Evolutionary conservation across 2,797 vertebrate genomes (phyloP), one percentile per base, ranked within the genome.

Genomic region (Rhyacichthys aspro): DNA sequence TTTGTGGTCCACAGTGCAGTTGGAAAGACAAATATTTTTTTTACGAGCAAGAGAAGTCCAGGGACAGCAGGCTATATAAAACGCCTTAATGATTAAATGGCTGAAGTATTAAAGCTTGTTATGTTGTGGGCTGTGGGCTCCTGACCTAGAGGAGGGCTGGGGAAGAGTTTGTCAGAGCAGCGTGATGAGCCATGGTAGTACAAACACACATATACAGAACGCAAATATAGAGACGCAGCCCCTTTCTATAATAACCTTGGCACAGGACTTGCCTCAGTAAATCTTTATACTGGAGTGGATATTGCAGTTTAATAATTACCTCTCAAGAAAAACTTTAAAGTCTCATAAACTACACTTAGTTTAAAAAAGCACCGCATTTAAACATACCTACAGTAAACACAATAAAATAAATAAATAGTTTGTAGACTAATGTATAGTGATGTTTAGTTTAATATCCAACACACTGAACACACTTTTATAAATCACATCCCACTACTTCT

Each of bases 11-110:
- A 91, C 85, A 80, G 88, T 92, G 88, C 90, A 90, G 90, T 88
- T 91, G 90, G 91, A 93, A 94, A 94, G 92, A 93, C 90, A 93
- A 93, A 93, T 92, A 91, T 93, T 92, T 85, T 90, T 83, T 92
- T 92, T 91, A 92, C 17, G 77, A 91, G 90, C 74, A 34, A 85
- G 79, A 87, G 80, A 91, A 76, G 86, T 86, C 85, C 63, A 46
- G 81, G 84, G 78, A 79, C 83, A 67, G 77, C 83, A 67, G 77
- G 79, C 81, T 72, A 74, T 74, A 82, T 89, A 89, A 90, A 92
- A 87, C 41, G 60, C 86, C 65, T 79, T 87, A 90, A 93, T 90
- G 91, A 90, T 73, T 84, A 85, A 92, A 92, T 90, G 82, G 91
- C 85, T 92, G 80, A 93, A 87, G 88, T 89, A 91, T 93, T 93